phyloP scores from a whole-genome alignment of 1,140 invertebrate species.

The Nasonia giraulti region DNA sequence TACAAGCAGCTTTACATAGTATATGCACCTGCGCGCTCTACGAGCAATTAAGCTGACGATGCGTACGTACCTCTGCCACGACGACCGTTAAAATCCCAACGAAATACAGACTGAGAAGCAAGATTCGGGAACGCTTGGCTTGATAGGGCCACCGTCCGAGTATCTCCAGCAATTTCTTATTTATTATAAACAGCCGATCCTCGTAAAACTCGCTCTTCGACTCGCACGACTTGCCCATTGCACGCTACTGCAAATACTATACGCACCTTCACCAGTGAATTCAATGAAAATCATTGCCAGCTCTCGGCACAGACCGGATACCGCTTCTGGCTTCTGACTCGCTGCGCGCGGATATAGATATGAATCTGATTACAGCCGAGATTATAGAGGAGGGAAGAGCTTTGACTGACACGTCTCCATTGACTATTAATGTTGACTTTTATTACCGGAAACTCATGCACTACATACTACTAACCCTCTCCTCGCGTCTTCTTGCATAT shows the following conservation, averaged over 20 bases:
- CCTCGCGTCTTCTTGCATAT: neutral
- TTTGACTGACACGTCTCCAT: neutral
- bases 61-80: conserved; percentile 12
- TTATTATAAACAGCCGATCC: neutral
- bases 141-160: conserved; percentile 40
- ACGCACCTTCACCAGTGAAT: neutral
- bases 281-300: neutral
- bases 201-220: conserved; percentile 13
- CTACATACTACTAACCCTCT: neutral
- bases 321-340: neutral
- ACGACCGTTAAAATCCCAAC: neutral
- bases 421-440: neutral
- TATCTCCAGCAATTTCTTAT: neutral
- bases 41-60: no score
- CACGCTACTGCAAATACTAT: no score
- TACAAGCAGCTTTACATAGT: no score
- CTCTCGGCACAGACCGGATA: neutral
- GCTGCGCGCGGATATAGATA: neutral
- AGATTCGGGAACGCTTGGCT: neutral
- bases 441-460: conserved; percentile 15
- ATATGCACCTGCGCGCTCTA: no score
- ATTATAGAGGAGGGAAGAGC: neutral
- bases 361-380: neutral
- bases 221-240: neutral
- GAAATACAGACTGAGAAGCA: neutral